Evolutionary conservation across 2,888 invertebrate species (phyloP).

Genomic region (Dynastes hyllus): DNA sequence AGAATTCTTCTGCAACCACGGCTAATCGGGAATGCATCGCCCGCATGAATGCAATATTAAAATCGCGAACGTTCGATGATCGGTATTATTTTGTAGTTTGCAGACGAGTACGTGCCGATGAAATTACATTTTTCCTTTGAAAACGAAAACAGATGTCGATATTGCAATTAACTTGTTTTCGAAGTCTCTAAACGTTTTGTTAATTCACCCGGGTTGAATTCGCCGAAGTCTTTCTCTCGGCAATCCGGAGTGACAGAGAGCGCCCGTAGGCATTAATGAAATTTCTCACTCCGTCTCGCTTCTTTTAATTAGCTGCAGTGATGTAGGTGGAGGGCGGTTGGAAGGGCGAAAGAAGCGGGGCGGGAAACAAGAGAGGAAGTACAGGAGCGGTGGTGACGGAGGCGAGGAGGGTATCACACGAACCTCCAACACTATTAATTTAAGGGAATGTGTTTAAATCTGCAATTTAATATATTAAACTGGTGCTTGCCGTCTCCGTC

Average conservation of each 20-base stretch:
- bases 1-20: background rate
- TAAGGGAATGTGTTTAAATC: slow-evolving; percentile 52
- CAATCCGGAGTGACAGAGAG: slow-evolving; percentile 54
- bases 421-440: slow-evolving; percentile 52
- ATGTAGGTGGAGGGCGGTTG: slow-evolving; percentile 50
- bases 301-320: slow-evolving; percentile 59
- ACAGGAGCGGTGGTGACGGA: slow-evolving; percentile 56
- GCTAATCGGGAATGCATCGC: slow-evolving; percentile 1
- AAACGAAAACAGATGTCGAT: slow-evolving; percentile 48
- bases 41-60: slow-evolving; percentile 20
- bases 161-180: slow-evolving; percentile 49
- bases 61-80: background rate
- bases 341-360: slow-evolving; percentile 50
- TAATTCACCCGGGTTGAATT: slow-evolving; percentile 39
- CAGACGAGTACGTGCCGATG: slow-evolving; percentile 24
- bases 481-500: slow-evolving; percentile 18
- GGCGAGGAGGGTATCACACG: slow-evolving; percentile 40
- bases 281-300: slow-evolving; percentile 62
- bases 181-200: slow-evolving; percentile 43
- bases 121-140: slow-evolving; percentile 43
- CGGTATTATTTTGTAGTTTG: background rate
- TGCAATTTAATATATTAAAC: slow-evolving; percentile 50
- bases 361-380: slow-evolving; percentile 51
- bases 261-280: slow-evolving; percentile 60
- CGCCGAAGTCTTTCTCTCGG: slow-evolving; percentile 13